A percentile compares a stretch with the other conserved stretches of the same genome.
Evolutionary conservation across 1,140 invertebrate genomes (phyloP).

Genomic region (Zelostemma sp.): DNA sequence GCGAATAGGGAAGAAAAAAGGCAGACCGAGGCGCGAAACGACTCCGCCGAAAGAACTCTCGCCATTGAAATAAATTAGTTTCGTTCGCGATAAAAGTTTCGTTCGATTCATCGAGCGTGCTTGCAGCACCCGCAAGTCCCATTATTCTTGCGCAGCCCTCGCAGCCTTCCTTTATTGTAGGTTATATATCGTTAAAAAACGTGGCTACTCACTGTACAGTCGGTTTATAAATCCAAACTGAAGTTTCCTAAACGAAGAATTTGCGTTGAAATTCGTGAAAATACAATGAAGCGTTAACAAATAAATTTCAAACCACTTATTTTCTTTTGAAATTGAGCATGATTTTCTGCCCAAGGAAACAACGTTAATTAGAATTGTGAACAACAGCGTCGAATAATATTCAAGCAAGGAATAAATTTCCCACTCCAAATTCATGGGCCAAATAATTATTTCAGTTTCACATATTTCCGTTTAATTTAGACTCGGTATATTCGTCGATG

Average conservation of each 20-base stretch:
- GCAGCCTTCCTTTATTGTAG: slow-evolving; percentile 37
- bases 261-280: slow-evolving; percentile 7
- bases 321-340: too few species aligned
- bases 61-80: slow-evolving; percentile 36
- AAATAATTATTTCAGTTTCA: slow-evolving; percentile 6
- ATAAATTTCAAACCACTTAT: too few species aligned
- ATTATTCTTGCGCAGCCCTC: slow-evolving; percentile 36
- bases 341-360: too few species aligned
- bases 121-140: slow-evolving; percentile 33
- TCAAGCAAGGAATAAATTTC: too few species aligned
- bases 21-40: slow-evolving; percentile 13
- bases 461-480: too few species aligned
- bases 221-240: slow-evolving; percentile 28
- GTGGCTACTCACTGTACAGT: slow-evolving; percentile 14
- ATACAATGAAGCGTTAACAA: neutral
- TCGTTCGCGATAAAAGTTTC: slow-evolving; percentile 43
- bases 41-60: slow-evolving; percentile 12
- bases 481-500: too few species aligned
- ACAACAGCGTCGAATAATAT: too few species aligned
- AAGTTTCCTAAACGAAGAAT: slow-evolving; percentile 7
- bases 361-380: neutral
- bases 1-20: slow-evolving; percentile 19
- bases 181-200: slow-evolving; percentile 34
- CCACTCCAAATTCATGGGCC: slow-evolving; percentile 7
- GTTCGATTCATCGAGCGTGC: slow-evolving; percentile 41